Percentiles rank a stretch among this genome's conserved stretches.
Conservation (phyloP, 1,140 invertebrate species). For the Aplysia californica region DNA sequence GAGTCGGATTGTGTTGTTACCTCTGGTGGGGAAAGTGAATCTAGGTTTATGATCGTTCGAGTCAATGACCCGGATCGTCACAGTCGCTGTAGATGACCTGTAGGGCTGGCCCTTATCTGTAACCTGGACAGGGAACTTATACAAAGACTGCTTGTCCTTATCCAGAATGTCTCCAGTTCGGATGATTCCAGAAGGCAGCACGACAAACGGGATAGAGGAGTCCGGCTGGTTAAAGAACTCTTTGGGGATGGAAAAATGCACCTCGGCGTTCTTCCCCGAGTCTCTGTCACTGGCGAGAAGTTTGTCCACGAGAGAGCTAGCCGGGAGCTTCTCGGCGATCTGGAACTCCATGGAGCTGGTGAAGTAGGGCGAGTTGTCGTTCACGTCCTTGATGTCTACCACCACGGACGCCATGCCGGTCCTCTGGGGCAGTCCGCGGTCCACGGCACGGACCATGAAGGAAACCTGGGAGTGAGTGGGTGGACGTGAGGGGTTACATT, state of each 20-base stretch:
- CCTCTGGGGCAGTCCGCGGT: constrained; percentile 88
- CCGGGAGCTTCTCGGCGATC: constrained; percentile 55
- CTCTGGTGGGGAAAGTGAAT: constrained; percentile 50
- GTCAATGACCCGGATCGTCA: constrained; percentile 81
- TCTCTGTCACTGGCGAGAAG: constrained; percentile 88
- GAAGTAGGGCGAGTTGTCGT: constrained; percentile 92
- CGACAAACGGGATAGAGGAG: constrained; percentile 77
- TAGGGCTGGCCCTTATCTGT: constrained; percentile 90
- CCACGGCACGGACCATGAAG: constrained; percentile 91
- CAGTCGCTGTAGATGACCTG: constrained; percentile 83
- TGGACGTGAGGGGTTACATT: too few species aligned
- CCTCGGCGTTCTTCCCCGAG: constrained; percentile 77
- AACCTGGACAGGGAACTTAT: constrained; percentile 87
- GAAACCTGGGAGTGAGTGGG: too few species aligned
- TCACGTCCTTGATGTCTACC: constrained; percentile 90
- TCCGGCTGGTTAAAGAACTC: not conserved
- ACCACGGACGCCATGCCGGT: constrained; percentile 86
- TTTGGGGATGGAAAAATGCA: constrained; percentile 77
- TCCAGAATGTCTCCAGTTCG: constrained; percentile 81
- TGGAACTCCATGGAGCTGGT: constrained; percentile 66
- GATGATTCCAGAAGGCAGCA: constrained; percentile 86
- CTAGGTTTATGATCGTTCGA: constrained; percentile 78
- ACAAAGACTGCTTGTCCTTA: constrained; percentile 81
- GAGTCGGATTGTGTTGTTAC: constrained; percentile 78
- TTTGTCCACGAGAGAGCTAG: constrained; percentile 84